Percentiles rank a stretch among this genome's conserved stretches.
Conservation (phyloP, 2,888 invertebrate species). For the Drosophila monieri region DNA sequence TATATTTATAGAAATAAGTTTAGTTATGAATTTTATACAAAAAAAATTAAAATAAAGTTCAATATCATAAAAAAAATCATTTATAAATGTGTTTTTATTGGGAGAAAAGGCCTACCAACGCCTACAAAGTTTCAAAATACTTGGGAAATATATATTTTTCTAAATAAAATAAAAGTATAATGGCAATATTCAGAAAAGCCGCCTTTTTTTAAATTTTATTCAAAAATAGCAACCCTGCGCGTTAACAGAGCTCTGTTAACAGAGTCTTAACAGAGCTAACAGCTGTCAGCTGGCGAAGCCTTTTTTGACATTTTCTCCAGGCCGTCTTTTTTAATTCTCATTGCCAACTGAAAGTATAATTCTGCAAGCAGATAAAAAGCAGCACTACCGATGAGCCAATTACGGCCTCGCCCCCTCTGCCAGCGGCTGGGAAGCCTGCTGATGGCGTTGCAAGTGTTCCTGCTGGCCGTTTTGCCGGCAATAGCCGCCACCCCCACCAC, state of each 20-base stretch:
- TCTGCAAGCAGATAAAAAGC: background rate
- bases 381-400: background rate
- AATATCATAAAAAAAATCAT: background rate
- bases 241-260: background rate
- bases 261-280: background rate
- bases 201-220: too few relatives aligned
- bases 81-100: background rate
- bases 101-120: background rate
- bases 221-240: background rate
- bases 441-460: background rate
- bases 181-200: too few relatives aligned
- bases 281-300: constrained; percentile 2
- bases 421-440: background rate
- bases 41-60: background rate
- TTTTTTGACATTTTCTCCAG: background rate
- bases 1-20: too few relatives aligned
- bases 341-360: background rate
- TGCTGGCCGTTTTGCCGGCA: constrained; percentile 3
- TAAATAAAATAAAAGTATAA: too few relatives aligned
- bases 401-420: background rate
- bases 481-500: background rate
- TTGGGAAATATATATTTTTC: background rate
- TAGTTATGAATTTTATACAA: background rate
- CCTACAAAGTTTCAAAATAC: background rate
- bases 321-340: background rate